Percentiles rank a stretch among this genome's conserved stretches.
phyloP scores from a whole-genome alignment of 2,113 vertebrate genomes.

The Calonectris borealis region DNA sequence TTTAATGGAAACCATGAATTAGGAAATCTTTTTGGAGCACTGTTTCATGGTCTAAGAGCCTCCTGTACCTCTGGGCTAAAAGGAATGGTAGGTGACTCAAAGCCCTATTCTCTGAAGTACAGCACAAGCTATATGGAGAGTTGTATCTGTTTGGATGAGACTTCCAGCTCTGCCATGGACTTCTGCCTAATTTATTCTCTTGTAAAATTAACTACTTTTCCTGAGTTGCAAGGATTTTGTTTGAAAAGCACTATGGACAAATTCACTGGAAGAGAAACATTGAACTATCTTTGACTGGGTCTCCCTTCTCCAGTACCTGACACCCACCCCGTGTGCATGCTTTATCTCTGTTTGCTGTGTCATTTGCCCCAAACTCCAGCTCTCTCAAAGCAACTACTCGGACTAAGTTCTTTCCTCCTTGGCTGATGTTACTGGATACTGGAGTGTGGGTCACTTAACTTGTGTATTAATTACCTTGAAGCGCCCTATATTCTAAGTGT shows the following conservation, averaged over 20 bases:
- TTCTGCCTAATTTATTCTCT: not conserved
- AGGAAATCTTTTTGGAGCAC: not conserved
- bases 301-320: not conserved
- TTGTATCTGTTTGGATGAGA: not conserved
- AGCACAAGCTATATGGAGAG: not conserved
- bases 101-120: not conserved
- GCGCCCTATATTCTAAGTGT: not conserved
- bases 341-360: not conserved
- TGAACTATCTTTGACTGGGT: not conserved
- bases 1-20: not conserved
- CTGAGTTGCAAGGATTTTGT: not conserved
- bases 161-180: not conserved
- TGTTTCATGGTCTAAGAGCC: not conserved
- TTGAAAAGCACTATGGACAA: not conserved
- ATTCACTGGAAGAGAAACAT: not conserved
- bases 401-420: not conserved
- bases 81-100: not conserved
- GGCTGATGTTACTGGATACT: not conserved
- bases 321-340: not conserved
- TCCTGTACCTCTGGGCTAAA: not conserved
- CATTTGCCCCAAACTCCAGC: not conserved
- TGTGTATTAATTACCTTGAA: not conserved
- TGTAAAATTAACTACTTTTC: not conserved
- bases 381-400: not conserved
- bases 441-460: not conserved